Percentiles rank a stretch among this genome's conserved stretches.
phyloP scores from a whole-genome alignment of 2,113 vertebrate genomes.

The Accipiter virgatus region DNA sequence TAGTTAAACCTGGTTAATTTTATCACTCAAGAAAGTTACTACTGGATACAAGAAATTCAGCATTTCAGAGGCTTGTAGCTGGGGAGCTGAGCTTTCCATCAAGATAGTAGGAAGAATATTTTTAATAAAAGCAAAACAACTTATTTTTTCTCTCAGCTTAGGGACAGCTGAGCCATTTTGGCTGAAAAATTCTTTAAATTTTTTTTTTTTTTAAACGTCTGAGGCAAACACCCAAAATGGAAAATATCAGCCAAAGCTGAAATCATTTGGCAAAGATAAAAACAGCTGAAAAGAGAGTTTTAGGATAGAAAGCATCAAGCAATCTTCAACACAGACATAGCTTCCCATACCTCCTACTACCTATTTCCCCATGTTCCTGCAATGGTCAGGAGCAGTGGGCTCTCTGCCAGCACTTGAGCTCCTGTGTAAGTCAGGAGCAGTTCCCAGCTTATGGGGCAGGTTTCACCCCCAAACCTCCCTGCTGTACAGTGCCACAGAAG shows the following conservation, averaged over 20 bases:
- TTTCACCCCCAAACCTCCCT: not conserved
- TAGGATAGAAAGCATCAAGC: not conserved
- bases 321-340: not conserved
- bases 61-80: not conserved
- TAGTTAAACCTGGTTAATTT: not conserved
- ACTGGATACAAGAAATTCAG: not conserved
- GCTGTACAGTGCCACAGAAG: not conserved
- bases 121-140: slow-evolving; percentile 34
- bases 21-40: not conserved
- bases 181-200: not conserved
- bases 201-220: slow-evolving; percentile 17
- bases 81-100: not conserved
- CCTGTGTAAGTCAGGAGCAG: not conserved
- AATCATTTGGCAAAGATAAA: slow-evolving; percentile 42
- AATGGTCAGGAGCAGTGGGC: not conserved
- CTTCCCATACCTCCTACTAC: not conserved
- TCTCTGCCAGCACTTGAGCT: not conserved
- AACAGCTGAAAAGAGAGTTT: slow-evolving; percentile 34
- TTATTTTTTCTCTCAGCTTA: not conserved
- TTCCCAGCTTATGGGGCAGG: not conserved
- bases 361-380: rapidly evolving
- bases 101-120: not conserved
- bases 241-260: slow-evolving; percentile 63
- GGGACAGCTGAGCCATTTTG: slow-evolving; percentile 56
- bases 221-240: slow-evolving; percentile 51